These are phyloP conservation scores for Cydia splendana DNA, from an alignment of 1,140 invertebrate species.

Conservation along the genomic window DNA sequence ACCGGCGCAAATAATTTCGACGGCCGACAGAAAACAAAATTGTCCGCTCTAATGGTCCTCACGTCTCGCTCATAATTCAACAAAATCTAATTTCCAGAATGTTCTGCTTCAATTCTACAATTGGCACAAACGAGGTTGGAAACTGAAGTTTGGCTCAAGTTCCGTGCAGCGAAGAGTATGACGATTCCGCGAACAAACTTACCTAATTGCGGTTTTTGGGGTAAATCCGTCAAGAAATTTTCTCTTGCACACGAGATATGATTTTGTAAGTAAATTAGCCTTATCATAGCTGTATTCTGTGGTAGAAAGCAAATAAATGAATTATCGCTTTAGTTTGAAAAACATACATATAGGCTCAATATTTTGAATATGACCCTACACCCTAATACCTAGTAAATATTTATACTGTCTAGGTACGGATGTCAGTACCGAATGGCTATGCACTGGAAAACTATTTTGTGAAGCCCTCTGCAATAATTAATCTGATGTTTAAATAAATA, in stretches of 20 bases:
- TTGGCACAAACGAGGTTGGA: slow-evolving; percentile 46
- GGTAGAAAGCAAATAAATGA: background rate
- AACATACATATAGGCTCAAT: background rate
- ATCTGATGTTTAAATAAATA: too few species aligned
- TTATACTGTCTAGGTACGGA: too few species aligned
- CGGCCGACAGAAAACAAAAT: background rate
- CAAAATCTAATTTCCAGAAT: slow-evolving; percentile 40
- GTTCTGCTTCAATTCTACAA: slow-evolving; percentile 41
- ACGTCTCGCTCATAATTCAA: slow-evolving; percentile 38
- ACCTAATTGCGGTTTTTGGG: slow-evolving; percentile 27
- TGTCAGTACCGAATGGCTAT: too few species aligned
- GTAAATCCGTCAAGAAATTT: background rate
- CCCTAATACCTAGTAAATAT: too few species aligned
- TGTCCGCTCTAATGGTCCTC: slow-evolving; percentile 14
- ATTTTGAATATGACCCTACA: background rate
- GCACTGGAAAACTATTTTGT: too few species aligned
- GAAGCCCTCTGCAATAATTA: too few species aligned
- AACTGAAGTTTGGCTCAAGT: slow-evolving; percentile 42
- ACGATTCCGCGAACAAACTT: slow-evolving; percentile 27
- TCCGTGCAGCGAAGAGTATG: slow-evolving; percentile 21
- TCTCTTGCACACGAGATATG: background rate
- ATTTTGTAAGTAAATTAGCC: slow-evolving; percentile 5
- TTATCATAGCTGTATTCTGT: background rate
- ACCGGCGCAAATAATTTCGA: background rate
- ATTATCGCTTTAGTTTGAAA: background rate